Evolutionary conservation across 2,113 vertebrate genomes (phyloP), one percentile per base, ranked within the genome.

Genomic region (Neotragus moschatus): DNA sequence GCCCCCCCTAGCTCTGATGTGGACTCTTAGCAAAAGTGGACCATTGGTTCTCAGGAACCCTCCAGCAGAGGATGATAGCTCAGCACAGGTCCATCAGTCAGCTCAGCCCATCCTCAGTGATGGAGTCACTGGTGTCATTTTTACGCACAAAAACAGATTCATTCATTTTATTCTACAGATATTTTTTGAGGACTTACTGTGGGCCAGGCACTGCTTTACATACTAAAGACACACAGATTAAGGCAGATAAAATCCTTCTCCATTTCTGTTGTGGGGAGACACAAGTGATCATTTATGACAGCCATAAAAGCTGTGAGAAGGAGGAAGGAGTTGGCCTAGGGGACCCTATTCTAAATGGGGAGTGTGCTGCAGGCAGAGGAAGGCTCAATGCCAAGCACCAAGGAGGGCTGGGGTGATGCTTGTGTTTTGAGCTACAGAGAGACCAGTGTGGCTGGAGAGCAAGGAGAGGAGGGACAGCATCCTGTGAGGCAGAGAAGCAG

Each of bases 351-450:
- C 49, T 51, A n/a, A 45, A 15, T 6, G 1, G 10, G 60, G n/a
- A 51, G 36, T 6, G 53, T 7, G 4, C n/a, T 15, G 45, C 15
- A 0, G 55, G 75, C 23, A 3, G 21, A 47, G 60, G 43, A 33
- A 12, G 47, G 49, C 21, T 0, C 45, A 1, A 0, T 5, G 21
- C 87, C 2, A 4, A 26, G 6, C 13, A 45, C 19, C 2, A 19
- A 33, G 58, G 49, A n/a, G 51, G 9, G 21, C 0, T 5, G 28
- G 25, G 3, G 1, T 11, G 30, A 33, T 11, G 7, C 5, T 0
- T 6, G 7, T 12, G 1, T 55, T 19, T 6, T 19, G 49, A 84
- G 53, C 26, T 47, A 14, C 33, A 13, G 82, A 49, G 58, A 81
- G n/a, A 80, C 33, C 43, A 12, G 26, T 5, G 30, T 5, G 28